A percentile compares a stretch with the other conserved stretches of the same genome.
phyloP scores from a whole-genome alignment of 2,797 vertebrate genomes.

The Chelon auratus region DNA sequence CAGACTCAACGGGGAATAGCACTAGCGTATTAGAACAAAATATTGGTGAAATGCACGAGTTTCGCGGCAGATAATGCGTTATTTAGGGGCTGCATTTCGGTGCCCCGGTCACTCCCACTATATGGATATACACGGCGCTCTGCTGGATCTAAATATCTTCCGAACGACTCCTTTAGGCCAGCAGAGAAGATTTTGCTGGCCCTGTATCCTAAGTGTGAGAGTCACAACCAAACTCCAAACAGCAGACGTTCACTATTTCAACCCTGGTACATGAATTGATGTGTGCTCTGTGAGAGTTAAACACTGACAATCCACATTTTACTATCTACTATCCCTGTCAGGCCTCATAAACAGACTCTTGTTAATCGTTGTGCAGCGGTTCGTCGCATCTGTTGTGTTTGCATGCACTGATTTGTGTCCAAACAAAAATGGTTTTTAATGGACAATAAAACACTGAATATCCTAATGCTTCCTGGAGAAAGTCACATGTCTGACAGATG shows the following conservation, averaged over 20 bases:
- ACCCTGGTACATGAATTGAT: constrained; percentile 3
- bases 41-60: too few relatives aligned
- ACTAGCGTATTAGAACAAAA: too few relatives aligned
- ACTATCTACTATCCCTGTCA: constrained; percentile 5
- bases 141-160: too few relatives aligned
- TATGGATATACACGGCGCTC: too few relatives aligned
- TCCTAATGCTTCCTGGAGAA: not conserved
- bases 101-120: too few relatives aligned
- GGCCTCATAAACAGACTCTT: not conserved
- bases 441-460: not conserved
- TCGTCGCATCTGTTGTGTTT: constrained; percentile 25
- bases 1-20: too few relatives aligned
- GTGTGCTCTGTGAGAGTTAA: constrained; percentile 9
- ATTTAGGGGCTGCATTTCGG: too few relatives aligned
- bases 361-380: not conserved
- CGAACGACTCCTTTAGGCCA: too few relatives aligned
- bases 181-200: too few relatives aligned
- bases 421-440: not conserved
- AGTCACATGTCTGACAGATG: not conserved
- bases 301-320: constrained; percentile 24
- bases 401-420: constrained; percentile 1
- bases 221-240: not conserved
- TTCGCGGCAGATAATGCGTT: too few relatives aligned
- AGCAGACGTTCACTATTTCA: constrained; percentile 1
- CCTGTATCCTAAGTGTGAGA: not conserved